Evolutionary conservation across 2,888 invertebrate genomes (phyloP), one percentile per base, ranked within the genome.

Genomic region (Omphaloscelis lunosa): DNA sequence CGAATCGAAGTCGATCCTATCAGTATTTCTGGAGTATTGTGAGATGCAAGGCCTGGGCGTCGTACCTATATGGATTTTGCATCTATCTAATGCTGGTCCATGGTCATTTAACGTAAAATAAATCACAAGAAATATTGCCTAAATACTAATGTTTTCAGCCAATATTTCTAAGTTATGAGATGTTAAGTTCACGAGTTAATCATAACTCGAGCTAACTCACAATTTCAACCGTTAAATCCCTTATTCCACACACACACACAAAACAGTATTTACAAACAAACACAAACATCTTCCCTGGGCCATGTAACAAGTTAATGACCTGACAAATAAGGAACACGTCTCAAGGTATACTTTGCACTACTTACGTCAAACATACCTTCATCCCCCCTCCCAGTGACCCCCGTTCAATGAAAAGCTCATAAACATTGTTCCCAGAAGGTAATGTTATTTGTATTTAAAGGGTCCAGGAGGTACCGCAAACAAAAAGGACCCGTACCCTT

Each of bases 381-480:
- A 34, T 29, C 62, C 15, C 17, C 27, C 61, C 51, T 65, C 74
- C 62, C 61, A 29, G 61, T 63, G 82, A 84, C 87, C 85, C 81
- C 86, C 85, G 79, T 87, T 88, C 89, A 89, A 89, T 90, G 88
- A 87, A 89, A 88, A 88, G 82, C 90, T 89, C 89, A 92, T 92
- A 93, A 91, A 92, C 91, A 91, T 90, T 88, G 89, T 84, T 86
- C 90, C 90, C 89, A 77, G 80, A 87, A 90, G 92, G 90, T 88
- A 86, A 86, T 77, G 89, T 88, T 92, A 91, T 93, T 91, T 92
- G 93, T 92, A 90, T 91, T 90, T 92, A 91, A 91, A 91, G 90
- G 91, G 90, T 87, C 89, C 88, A 85, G 67, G 80, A 87, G 83
- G 84, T 70, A 79, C 72, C 72, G 80, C 81, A 85, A 82, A 87